Evolutionary conservation across 2,888 invertebrate species (phyloP).

Genomic region (Drosophila fulvimacula): DNA sequence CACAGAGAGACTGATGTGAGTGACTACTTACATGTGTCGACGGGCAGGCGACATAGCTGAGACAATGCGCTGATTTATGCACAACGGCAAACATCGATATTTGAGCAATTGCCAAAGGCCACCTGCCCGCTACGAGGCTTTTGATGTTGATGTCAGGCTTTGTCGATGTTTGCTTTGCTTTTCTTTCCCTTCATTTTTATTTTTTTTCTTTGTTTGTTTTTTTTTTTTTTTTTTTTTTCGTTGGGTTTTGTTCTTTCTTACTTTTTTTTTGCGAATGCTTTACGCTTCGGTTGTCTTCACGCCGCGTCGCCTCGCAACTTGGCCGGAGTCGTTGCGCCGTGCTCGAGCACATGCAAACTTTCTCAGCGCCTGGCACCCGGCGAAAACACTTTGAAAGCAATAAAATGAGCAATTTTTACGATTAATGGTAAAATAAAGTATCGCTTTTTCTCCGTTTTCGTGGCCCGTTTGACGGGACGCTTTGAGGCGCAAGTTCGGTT

Average conservation of each 20-base stretch:
- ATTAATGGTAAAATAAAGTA: slow-evolving; percentile 74
- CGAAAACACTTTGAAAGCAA: slow-evolving; percentile 64
- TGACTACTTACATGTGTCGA: slow-evolving; percentile 9
- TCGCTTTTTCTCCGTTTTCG: slow-evolving; percentile 36
- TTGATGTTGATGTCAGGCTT: slow-evolving; percentile 35
- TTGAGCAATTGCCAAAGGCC: slow-evolving; percentile 25
- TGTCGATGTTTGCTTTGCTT: slow-evolving; percentile 39
- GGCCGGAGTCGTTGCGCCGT: not conserved
- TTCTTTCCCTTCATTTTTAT: slow-evolving; percentile 12
- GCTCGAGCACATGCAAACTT: slow-evolving; percentile 57
- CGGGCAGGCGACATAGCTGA: slow-evolving; percentile 1
- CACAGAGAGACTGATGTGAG: not conserved
- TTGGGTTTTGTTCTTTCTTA: slow-evolving; percentile 1
- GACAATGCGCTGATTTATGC: slow-evolving; percentile 57
- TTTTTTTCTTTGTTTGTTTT: slow-evolving; percentile 1
- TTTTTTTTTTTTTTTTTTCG: slow-evolving; percentile 8
- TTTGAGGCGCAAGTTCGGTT: slow-evolving; percentile 20
- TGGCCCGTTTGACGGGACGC: slow-evolving; percentile 41
- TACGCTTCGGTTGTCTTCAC: slow-evolving; percentile 41
- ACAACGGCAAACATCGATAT: slow-evolving; percentile 44
- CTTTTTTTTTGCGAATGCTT: slow-evolving; percentile 31
- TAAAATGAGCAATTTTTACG: slow-evolving; percentile 71
- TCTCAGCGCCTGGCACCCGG: slow-evolving; percentile 36
- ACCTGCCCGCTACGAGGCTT: slow-evolving; percentile 49
- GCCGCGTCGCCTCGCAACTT: slow-evolving; percentile 21